Percentiles rank a stretch among this genome's conserved stretches.
Evolutionary conservation across 2,888 invertebrate species (phyloP).

Genomic region (Parascotia fuliginaria): DNA sequence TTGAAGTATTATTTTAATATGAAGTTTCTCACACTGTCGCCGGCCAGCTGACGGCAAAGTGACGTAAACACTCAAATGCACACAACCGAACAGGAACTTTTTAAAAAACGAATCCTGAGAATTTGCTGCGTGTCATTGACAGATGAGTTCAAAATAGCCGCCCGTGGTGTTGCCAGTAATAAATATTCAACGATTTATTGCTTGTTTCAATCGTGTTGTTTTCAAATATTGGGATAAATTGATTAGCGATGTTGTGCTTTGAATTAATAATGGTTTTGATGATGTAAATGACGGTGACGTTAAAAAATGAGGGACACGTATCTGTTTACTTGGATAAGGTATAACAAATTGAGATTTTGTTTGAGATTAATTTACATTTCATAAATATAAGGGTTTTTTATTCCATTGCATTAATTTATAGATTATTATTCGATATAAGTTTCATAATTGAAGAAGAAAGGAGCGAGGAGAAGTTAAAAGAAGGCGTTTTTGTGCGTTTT

Average conservation of each 20-base stretch:
- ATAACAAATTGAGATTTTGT: no score
- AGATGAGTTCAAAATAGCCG: conserved; percentile 60
- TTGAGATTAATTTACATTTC: no score
- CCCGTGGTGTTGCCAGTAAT: conserved; percentile 42
- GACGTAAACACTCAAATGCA: conserved; percentile 36
- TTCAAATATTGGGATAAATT: conserved; percentile 24
- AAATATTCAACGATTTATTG: conserved; percentile 46
- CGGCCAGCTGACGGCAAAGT: conserved; percentile 13
- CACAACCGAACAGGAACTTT: conserved; percentile 47
- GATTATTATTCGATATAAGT: no score
- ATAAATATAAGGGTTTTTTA: no score
- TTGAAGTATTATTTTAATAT: conserved; percentile 3
- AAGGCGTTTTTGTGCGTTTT: no score
- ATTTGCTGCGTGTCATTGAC: conserved; percentile 59
- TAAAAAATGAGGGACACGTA: no score
- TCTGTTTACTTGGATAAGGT: no score
- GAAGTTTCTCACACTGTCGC: not conserved
- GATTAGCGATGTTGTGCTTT: not conserved
- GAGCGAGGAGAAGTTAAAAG: no score
- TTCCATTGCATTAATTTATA: no score
- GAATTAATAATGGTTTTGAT: no score
- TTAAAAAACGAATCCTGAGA: conserved; percentile 52
- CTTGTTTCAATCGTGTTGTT: conserved; percentile 22
- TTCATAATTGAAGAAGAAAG: no score
- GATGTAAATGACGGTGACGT: no score